These are phyloP conservation scores for Carassius carassius DNA, from an alignment of 2,113 vertebrate genomes.

Conservation along the genomic window DNA sequence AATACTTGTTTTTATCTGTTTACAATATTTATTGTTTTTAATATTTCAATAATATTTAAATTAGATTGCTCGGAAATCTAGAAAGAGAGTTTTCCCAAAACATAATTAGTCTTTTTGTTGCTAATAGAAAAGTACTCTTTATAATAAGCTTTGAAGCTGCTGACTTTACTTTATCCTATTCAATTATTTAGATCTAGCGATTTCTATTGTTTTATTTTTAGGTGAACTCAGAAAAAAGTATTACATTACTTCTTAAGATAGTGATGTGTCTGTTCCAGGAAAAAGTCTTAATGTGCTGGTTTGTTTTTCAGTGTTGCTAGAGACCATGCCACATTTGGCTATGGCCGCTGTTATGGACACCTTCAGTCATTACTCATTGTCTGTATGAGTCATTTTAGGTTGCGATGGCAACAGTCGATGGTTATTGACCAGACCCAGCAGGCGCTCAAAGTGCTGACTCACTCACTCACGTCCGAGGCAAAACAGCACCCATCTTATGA, in stretches of 20 bases:
- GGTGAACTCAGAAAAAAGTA: not conserved
- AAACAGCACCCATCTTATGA: not conserved
- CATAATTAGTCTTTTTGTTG: not conserved
- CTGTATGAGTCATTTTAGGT: slow-evolving; percentile 50
- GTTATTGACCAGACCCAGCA: slow-evolving; percentile 57
- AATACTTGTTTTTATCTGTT: too few relatives aligned
- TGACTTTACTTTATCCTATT: not conserved
- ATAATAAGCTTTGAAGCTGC: too few relatives aligned
- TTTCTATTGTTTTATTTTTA: not conserved
- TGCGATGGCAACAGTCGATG: slow-evolving; percentile 55
- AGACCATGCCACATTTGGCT: slow-evolving; percentile 44
- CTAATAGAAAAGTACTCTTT: not conserved
- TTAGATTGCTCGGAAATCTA: not conserved
- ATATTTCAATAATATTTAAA: not conserved
- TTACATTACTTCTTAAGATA: not conserved
- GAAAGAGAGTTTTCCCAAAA: not conserved
- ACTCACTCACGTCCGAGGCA: slow-evolving; percentile 26
- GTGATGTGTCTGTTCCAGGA: not conserved
- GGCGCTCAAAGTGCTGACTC: slow-evolving; percentile 63
- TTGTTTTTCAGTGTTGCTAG: slow-evolving; percentile 54
- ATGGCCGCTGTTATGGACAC: slow-evolving; percentile 54
- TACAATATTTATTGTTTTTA: too few relatives aligned
- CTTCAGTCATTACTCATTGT: slow-evolving; percentile 52
- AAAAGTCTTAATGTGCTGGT: not conserved
- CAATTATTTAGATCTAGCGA: not conserved